Evolutionary conservation across 1,140 invertebrate species (phyloP).

Genomic region (Littorina saxatilis): DNA sequence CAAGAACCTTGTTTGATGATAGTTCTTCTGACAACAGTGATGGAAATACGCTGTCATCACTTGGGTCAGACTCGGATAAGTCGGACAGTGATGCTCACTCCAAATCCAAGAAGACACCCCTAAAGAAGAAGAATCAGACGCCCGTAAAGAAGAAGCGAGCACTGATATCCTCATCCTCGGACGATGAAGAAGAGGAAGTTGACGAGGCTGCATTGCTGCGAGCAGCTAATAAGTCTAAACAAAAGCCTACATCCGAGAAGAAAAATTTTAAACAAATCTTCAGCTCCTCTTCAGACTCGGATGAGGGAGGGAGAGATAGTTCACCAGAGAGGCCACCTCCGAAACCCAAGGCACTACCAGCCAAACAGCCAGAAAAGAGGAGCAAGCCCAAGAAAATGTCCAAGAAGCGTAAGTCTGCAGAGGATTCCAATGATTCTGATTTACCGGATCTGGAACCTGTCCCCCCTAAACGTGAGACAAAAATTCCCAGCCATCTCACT

Average conservation of each 20-base stretch:
- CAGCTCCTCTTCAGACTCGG: constrained; percentile 46
- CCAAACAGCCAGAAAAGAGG: constrained; percentile 33
- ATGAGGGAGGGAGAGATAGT: constrained; percentile 36
- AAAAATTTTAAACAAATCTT: constrained; percentile 43
- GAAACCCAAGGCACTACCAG: constrained; percentile 29
- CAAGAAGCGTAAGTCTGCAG: constrained; percentile 43
- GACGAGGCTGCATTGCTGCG: constrained; percentile 44
- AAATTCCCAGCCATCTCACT: constrained; percentile 21
- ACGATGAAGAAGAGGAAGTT: constrained; percentile 50
- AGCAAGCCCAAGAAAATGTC: constrained; percentile 27
- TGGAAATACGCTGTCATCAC: constrained; percentile 1
- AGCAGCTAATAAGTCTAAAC: constrained; percentile 33
- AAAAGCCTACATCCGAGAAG: constrained; percentile 12
- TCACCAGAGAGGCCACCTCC: constrained; percentile 25
- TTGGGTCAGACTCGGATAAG: constrained; percentile 21
- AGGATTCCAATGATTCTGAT: constrained; percentile 56
- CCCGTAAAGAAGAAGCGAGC: constrained; percentile 41
- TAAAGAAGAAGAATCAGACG: constrained; percentile 57
- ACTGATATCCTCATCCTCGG: constrained; percentile 39
- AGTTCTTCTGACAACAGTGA: constrained; percentile 39
- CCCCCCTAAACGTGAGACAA: constrained; percentile 25
- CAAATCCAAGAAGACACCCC: constrained; percentile 46
- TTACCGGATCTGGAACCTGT: constrained; percentile 9
- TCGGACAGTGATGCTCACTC: constrained; percentile 19
- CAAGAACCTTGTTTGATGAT: constrained; percentile 24